Evolutionary conservation across 2,113 vertebrate genomes (phyloP).

Genomic region (Sinosuthora webbiana): DNA sequence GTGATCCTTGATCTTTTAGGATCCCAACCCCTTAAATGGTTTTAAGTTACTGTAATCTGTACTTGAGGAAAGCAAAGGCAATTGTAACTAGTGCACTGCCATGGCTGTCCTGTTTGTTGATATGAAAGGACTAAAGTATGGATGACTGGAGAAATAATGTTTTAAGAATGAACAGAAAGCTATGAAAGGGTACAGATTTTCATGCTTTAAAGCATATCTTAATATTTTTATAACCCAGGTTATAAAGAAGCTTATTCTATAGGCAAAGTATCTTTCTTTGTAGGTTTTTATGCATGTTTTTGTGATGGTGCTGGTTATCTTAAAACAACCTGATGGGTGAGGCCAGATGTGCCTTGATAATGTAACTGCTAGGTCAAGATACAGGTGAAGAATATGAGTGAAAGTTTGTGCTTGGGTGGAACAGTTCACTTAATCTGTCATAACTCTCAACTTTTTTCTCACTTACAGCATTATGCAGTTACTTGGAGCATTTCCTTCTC

Average conservation of each 20-base stretch:
- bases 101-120: neutral
- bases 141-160: neutral
- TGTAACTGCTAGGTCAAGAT: neutral
- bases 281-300: neutral
- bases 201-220: neutral
- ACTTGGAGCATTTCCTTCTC: slow-evolving; percentile 92
- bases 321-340: neutral
- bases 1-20: neutral
- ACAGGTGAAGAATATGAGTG: neutral
- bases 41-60: neutral
- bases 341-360: neutral
- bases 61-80: neutral
- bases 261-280: neutral
- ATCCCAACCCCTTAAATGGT: neutral
- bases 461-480: slow-evolving; percentile 92
- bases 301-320: neutral
- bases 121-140: neutral
- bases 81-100: neutral
- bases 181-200: neutral
- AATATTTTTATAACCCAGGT: neutral
- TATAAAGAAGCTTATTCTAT: neutral
- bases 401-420: neutral
- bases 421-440: neutral
- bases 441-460: slow-evolving; percentile 1
- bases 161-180: neutral